These are phyloP conservation scores for Marmota monax DNA, from an alignment of 2,113 vertebrate species.

Conservation along the genomic window DNA sequence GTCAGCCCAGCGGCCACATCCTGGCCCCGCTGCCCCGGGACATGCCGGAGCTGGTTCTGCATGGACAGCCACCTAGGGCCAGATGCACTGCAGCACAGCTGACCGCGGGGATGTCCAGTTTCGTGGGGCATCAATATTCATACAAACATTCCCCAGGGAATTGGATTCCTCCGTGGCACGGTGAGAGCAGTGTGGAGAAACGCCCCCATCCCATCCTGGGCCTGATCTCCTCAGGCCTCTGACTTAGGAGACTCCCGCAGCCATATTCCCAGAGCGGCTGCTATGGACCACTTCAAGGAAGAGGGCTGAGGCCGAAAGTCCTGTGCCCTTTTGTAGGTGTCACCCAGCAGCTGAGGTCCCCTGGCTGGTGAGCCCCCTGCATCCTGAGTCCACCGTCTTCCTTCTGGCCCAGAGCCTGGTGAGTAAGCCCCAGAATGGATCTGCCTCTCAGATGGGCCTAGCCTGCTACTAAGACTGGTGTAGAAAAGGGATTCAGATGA, in stretches of 20 bases:
- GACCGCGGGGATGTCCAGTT: not conserved
- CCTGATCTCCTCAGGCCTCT: not conserved
- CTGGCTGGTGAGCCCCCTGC: no score
- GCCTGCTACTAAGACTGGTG: no score
- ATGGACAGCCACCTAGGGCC: no score
- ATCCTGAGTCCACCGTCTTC: no score
- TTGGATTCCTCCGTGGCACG: not conserved
- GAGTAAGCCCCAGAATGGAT: no score
- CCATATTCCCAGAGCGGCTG: no score
- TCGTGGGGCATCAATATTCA: not conserved
- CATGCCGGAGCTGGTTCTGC: not conserved
- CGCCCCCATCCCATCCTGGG: not conserved
- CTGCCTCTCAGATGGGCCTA: no score
- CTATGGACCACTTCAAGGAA: not conserved
- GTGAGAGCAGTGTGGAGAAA: fast-evolving
- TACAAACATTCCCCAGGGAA: not conserved
- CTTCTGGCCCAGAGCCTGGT: not conserved
- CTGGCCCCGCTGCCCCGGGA: no score
- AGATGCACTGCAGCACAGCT: not conserved
- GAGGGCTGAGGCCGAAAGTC: not conserved
- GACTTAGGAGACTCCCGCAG: no score
- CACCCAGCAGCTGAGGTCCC: no score
- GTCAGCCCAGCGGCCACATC: no score
- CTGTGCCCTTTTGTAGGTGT: fast-evolving
- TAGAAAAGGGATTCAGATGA: not conserved